These are phyloP conservation scores for Dasypogon diadema DNA, from an alignment of 2,888 invertebrate species.

Conservation along the genomic window DNA sequence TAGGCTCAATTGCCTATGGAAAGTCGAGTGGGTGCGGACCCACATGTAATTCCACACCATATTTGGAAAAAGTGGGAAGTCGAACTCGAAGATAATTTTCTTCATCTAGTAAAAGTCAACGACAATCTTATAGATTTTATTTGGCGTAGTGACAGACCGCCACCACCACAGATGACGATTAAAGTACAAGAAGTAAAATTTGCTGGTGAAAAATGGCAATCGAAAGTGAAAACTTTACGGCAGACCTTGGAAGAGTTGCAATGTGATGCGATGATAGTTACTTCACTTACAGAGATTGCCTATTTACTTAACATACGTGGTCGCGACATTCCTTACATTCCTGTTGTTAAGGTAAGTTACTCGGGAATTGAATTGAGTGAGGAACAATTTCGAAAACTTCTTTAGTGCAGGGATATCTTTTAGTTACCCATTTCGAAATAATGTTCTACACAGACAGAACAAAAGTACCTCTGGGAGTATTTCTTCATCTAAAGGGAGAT, in stretches of 20 bases:
- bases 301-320: constrained; percentile 93
- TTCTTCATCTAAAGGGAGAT: constrained; percentile 71
- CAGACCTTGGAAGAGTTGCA: constrained; percentile 73
- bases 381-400: constrained; percentile 52
- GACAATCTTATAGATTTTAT: constrained; percentile 82
- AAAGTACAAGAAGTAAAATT: constrained; percentile 74
- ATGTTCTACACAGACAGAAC: constrained; percentile 78
- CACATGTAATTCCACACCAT: constrained; percentile 77
- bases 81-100: constrained; percentile 67
- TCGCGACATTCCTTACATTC: constrained; percentile 83
- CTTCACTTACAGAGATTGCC: constrained; percentile 88
- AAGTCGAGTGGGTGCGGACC: constrained; percentile 80
- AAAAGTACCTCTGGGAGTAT: constrained; percentile 74
- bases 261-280: constrained; percentile 84
- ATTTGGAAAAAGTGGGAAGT: constrained; percentile 76
- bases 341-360: constrained; percentile 76
- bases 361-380: constrained; percentile 1
- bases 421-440: constrained; percentile 76
- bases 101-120: constrained; percentile 63
- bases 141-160: constrained; percentile 78
- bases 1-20: constrained; percentile 65
- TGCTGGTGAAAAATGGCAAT: constrained; percentile 78
- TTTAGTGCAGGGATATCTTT: constrained; percentile 74
- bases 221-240: constrained; percentile 79
- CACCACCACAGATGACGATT: constrained; percentile 70